Conservation (phyloP, 2,888 invertebrate species). For the Ichneumoninae sp. region DNA sequence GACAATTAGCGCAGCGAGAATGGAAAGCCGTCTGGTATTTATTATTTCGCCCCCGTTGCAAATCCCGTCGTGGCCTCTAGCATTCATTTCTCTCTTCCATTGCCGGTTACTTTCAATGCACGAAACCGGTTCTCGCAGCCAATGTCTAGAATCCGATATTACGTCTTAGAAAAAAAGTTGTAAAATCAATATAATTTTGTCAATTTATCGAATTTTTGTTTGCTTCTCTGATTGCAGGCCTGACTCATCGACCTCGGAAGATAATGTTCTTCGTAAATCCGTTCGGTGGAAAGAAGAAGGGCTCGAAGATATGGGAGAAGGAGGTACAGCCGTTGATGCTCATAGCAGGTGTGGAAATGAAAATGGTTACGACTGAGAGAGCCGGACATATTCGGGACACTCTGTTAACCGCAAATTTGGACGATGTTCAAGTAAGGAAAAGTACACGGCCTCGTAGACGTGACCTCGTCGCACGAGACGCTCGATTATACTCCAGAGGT, state of each 20-base stretch:
- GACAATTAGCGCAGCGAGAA: constrained; percentile 10
- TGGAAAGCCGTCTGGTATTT: constrained; percentile 17
- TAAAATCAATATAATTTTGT: constrained; percentile 13
- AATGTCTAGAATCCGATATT: not conserved
- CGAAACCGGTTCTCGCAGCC: constrained; percentile 42
- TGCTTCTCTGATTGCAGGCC: constrained; percentile 79
- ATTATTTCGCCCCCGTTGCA: constrained; percentile 9
- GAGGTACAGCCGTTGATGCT: constrained; percentile 89
- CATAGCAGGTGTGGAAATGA: constrained; percentile 88
- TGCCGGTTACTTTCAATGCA: constrained; percentile 26
- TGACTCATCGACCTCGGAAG: constrained; percentile 88
- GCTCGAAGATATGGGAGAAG: constrained; percentile 90
- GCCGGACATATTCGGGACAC: constrained; percentile 92
- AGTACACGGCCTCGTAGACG: not conserved
- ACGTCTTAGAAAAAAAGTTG: constrained; percentile 6
- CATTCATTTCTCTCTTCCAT: constrained; percentile 2
- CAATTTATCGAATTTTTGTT: constrained; percentile 1
- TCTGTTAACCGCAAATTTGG: constrained; percentile 86
- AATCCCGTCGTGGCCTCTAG: not conserved
- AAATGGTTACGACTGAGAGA: constrained; percentile 89
- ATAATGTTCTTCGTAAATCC: constrained; percentile 94
- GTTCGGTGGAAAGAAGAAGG: constrained; percentile 91
- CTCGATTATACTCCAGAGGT: not conserved
- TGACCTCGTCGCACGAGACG: not conserved
- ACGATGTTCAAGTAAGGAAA: constrained; percentile 83